Evolutionary conservation across 2,888 invertebrate genomes (phyloP), one percentile per base, ranked within the genome.

Genomic region (Belgica antarctica): DNA sequence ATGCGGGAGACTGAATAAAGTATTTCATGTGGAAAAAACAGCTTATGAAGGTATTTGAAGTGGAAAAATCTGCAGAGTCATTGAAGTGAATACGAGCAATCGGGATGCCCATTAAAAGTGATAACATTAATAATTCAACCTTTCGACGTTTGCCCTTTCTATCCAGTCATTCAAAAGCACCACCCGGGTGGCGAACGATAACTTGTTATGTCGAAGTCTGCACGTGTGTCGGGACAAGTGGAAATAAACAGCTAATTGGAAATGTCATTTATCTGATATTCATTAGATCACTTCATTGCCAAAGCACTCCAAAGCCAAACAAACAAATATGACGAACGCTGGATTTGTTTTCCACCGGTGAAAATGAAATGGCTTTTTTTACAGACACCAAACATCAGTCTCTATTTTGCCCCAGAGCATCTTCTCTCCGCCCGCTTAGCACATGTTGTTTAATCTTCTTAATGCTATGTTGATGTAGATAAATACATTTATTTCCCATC

Each of bases 381-480:
- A 59, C 59, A 59, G 52, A 52, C 52, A 52, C 17, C 19, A 52
- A 52, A 17, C 52, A 52, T 52, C 17, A 52, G 12, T 52, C 52
- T 17, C 52, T 52, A 52, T 52, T 52, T 52, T 19, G 19, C 52
- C 52, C 52, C 17, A 22, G 22, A 52, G 52, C 5, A 7, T 52
- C 22, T 22, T 12, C n/a, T 5, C 52, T 22, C 52, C 17, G 7
- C 52, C 52, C 22, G 3, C 15, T n/a, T 24, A 41, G 57, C 68
- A 68, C 27, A 68, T 68, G 68, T 68, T 68, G 57, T 68, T 68
- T 68, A 68, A 68, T 68, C 68, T 68, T 31, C 25, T 47, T 68
- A 68, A 68, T 68, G 68, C 68, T 31, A 57, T 68, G 68, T 25
- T 68, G 31, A 68, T 57, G 57, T 57, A 52, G 68, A 68, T 68